Evolutionary conservation across 2,888 invertebrate species (phyloP), one percentile per base, ranked within the genome.

Genomic region (Allygus modestus): DNA sequence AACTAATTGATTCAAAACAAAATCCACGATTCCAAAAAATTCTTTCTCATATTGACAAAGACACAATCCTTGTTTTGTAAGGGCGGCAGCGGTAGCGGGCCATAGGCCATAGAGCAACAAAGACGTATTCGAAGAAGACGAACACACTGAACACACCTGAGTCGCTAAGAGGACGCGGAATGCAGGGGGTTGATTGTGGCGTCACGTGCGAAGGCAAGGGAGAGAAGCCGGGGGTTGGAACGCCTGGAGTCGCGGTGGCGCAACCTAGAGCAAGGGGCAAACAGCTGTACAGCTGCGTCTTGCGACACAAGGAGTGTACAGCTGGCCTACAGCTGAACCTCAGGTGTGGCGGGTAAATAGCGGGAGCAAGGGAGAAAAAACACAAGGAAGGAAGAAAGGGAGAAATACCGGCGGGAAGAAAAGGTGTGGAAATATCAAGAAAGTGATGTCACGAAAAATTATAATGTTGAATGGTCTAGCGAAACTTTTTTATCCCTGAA

Each of bases 111-210:
- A 54, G 17, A 17, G 65, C 65, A 65, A 65, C 65, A 65, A 65
- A 65, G 65, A 65, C 23, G 5, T 5, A 17, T 65, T 65, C 65
- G 28, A 28, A 28, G 65, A 65, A 65, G 65, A 54, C 5, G 54
- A 51, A n/a, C n/a, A n/a, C n/a, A n/a, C n/a, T n/a, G n/a, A n/a
- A 51, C 65, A 65, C 65, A 65, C 65, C 65, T 28, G 65, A 65
- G 17, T 9, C 28, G 65, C 28, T 65, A 65, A 65, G 65, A 28
- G 65, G 65, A 28, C 58, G 65, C 7, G 65, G 65, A 65, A 65
- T 65, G 65, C 31, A 65, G 17, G 31, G 65, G 65, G 65, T 9
- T 65, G 65, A 65, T 65, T 65, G 65, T 65, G 65, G 65, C 65
- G 65, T 65, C 65, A 65, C 65, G 65, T 65, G 65, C 65, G 28